These are phyloP conservation scores for Neoascia interrupta DNA, from an alignment of 2,888 invertebrate species.

Conservation along the genomic window DNA sequence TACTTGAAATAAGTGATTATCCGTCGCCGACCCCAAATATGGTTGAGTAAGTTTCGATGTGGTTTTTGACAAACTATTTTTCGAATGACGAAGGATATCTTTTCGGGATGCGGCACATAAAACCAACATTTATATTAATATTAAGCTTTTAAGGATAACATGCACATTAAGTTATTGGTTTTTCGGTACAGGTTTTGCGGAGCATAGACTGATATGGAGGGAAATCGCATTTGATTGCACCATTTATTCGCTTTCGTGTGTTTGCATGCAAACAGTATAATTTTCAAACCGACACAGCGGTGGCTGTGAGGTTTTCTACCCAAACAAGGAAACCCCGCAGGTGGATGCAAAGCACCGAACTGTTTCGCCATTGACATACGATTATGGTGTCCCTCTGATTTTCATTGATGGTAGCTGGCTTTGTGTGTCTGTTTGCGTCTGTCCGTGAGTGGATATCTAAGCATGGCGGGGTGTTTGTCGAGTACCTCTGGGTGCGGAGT, in stretches of 20 bases:
- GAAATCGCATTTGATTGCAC: slow-evolving; percentile 36
- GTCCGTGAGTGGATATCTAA: no score
- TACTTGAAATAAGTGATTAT: slow-evolving; percentile 54
- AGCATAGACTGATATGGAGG: slow-evolving; percentile 6
- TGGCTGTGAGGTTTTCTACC: slow-evolving; percentile 30
- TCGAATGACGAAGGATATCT: slow-evolving; percentile 27
- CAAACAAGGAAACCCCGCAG: slow-evolving; percentile 52
- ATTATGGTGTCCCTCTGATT: slow-evolving; percentile 34
- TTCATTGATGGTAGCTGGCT: slow-evolving; percentile 16
- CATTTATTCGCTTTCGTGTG: slow-evolving; percentile 59
- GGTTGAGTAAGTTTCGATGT: slow-evolving; percentile 42
- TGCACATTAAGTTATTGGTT: slow-evolving; percentile 42
- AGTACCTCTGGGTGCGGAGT: slow-evolving; percentile 28
- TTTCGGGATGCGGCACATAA: not conserved
- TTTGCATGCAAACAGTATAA: slow-evolving; percentile 61
- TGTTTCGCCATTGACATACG: slow-evolving; percentile 45
- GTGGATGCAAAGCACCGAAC: slow-evolving; percentile 16
- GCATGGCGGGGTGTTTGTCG: slow-evolving; percentile 37
- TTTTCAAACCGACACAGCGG: slow-evolving; percentile 38
- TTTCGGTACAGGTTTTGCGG: slow-evolving; percentile 25
- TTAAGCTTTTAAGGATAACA: slow-evolving; percentile 36
- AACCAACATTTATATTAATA: slow-evolving; percentile 48
- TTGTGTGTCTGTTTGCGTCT: slow-evolving; percentile 44
- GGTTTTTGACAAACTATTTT: slow-evolving; percentile 54
- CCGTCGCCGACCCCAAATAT: not conserved